Conservation (phyloP, 2,888 invertebrate species). For the Drosophila macrothrix region DNA sequence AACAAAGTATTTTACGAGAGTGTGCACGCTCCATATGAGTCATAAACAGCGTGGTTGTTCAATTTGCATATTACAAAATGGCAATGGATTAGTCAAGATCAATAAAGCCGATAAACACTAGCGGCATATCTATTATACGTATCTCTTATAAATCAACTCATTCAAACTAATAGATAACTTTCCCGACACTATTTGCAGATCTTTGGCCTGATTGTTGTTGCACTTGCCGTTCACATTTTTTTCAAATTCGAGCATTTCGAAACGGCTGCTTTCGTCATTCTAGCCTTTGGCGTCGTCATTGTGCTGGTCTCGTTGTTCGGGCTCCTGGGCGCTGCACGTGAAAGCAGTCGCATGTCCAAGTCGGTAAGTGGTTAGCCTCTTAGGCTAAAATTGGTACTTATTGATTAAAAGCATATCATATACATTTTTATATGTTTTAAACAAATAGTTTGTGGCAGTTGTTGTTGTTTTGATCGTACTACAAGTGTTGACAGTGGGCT, state of each 20-base stretch:
- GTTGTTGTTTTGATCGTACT: constrained; percentile 69
- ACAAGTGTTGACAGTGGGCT: constrained; percentile 73
- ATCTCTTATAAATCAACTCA: not conserved
- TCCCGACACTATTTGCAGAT: constrained; percentile 55
- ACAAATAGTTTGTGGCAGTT: constrained; percentile 71
- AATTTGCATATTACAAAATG: constrained; percentile 45
- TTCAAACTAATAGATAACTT: constrained; percentile 12
- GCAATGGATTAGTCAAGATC: constrained; percentile 3
- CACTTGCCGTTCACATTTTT: constrained; percentile 67
- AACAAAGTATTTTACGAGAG: constrained; percentile 3
- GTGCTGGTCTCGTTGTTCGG: constrained; percentile 70
- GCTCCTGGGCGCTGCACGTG: constrained; percentile 68
- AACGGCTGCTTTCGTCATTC: constrained; percentile 69
- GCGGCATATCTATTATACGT: not conserved
- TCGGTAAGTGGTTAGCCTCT: constrained; percentile 56
- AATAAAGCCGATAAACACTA: constrained; percentile 16
- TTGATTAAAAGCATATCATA: not conserved
- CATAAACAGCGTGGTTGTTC: constrained; percentile 1
- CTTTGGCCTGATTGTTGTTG: constrained; percentile 68
- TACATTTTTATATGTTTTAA: not conserved
- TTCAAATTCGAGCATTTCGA: constrained; percentile 75
- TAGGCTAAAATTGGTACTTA: not conserved
- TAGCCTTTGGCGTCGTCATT: constrained; percentile 69
- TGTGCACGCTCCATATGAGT: constrained; percentile 12
- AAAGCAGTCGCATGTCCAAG: constrained; percentile 76